Evolutionary conservation across 2,113 vertebrate genomes (phyloP).

Genomic region (Anguilla rostrata): DNA sequence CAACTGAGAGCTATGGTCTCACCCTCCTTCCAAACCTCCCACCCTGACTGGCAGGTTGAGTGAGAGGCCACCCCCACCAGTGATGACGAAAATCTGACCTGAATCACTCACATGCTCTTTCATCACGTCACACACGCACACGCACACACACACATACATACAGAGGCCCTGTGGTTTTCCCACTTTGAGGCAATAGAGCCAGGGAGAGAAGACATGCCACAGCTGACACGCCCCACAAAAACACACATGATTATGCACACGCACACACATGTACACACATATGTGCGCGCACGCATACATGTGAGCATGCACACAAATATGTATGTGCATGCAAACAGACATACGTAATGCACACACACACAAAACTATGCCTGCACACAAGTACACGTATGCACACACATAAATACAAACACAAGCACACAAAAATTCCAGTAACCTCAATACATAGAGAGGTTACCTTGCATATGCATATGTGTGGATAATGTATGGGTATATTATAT

Average conservation of each 20-base stretch:
- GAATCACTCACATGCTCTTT: conserved; percentile 9
- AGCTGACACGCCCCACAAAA: neutral
- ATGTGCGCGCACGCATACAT: neutral
- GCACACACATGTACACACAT: neutral
- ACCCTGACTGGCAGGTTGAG: neutral
- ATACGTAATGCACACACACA: neutral
- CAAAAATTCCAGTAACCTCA: neutral
- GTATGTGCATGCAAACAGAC: neutral
- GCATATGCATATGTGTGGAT: neutral
- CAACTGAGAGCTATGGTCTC: neutral
- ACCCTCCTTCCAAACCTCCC: neutral
- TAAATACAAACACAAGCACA: neutral
- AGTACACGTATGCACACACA: neutral
- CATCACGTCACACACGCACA: neutral
- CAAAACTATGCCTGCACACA: neutral
- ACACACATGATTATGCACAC: neutral
- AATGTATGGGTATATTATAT: neutral
- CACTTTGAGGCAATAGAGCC: too few species aligned
- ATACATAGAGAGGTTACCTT: neutral
- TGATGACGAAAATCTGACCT: conserved; percentile 3
- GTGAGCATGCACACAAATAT: neutral
- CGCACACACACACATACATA: neutral
- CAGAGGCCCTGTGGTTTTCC: neutral
- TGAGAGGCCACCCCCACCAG: neutral
- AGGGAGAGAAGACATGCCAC: too few species aligned